Evolutionary conservation across 2,888 invertebrate genomes (phyloP), one percentile per base, ranked within the genome.

Genomic region (Macrophya annulata): DNA sequence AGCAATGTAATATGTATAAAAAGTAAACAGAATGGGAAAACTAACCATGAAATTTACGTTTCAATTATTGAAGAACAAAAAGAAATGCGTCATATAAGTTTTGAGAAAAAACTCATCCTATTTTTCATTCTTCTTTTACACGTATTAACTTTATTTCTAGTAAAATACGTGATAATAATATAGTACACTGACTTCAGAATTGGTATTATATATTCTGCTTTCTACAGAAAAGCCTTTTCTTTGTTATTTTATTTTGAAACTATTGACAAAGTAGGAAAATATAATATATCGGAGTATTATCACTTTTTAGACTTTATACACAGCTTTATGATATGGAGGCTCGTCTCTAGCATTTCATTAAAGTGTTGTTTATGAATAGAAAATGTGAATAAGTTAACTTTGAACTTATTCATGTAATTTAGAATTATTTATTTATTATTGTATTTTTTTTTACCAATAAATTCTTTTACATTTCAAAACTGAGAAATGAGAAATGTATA

Each of bases 21-120:
- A 62, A 71, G 45, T 48, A 43, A 72, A 79, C 51, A 76, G 84
- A 65, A 21, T 65, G 62, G 37, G 59, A 76, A 17, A 68, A 9
- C 31, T n/a, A n/a, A 77, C 45, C 59, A 59, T 85, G 74, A 83
- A 68, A 82, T 68, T 84, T 62, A 84, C 55, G 77, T 82, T 77
- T 25, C n/a, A 55, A 55, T 77, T 9, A 76, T 48, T 45, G 25
- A 76, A 71, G 10, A n/a, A 0, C 1, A 31, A 10, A 43, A 17
- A 77, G 37, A 17, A 51, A 10, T 37, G 31, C 77, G 25, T 51
- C 31, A 8, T 55, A 25, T 51, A 45, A 9, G 9, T 25, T 74
- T 45, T 21, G 45, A 45, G 15, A n/a, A 17, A 55, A 17, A 55
- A 55, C 55, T 55, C n/a, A 17, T 55, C 55, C 12, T 55, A 55